Conservation (phyloP, 2,113 vertebrate genomes). For the Equus przewalskii region DNA sequence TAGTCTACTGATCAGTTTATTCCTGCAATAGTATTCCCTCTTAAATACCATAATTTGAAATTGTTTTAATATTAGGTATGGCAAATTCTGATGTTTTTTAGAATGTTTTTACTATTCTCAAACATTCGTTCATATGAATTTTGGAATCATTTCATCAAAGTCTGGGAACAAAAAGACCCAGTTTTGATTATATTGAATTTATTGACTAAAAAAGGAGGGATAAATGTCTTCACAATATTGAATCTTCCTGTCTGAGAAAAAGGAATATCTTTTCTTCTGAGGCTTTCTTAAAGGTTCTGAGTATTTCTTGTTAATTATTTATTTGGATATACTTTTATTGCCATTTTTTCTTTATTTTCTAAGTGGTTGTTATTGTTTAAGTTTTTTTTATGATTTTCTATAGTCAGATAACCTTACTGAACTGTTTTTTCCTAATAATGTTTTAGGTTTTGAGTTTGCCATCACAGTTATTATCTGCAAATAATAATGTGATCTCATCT, state of each 20-base stretch:
- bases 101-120: not conserved
- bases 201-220: not conserved
- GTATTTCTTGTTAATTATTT: conserved; percentile 16
- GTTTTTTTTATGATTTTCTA: not conserved
- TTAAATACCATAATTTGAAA: conserved; percentile 28
- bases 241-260: not conserved
- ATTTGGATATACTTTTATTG: not conserved
- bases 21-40: not conserved
- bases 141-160: not conserved
- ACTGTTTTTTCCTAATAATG: not conserved
- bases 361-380: not conserved
- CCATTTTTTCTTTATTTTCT: not conserved
- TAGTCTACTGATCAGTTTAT: not conserved
- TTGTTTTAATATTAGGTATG: not conserved
- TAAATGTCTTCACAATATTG: not conserved
- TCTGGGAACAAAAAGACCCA: not conserved
- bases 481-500: not conserved
- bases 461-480: not conserved
- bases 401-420: not conserved
- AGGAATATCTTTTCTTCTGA: conserved; percentile 23
- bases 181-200: conserved; percentile 22
- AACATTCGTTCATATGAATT: not conserved
- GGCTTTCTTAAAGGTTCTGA: not conserved
- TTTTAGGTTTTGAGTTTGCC: conserved; percentile 44
- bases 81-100: not conserved